Conservation (phyloP, 2,888 invertebrate species). For the Pycnomerus fuliginosus region DNA sequence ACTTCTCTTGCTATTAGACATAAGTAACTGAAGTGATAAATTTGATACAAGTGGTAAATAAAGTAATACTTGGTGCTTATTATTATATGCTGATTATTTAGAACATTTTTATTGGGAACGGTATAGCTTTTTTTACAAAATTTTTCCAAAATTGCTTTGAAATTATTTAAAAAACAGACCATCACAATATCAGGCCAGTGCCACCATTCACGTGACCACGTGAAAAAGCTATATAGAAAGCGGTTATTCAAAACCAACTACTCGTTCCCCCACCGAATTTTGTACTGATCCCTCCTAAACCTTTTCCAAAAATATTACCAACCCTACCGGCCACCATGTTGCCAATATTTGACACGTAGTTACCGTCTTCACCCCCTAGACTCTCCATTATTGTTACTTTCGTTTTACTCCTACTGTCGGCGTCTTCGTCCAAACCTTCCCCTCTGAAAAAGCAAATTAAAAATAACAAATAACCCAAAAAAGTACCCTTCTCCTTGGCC, state of each 20-base stretch:
- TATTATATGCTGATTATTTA: constrained; percentile 9
- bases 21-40: too few relatives aligned
- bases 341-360: constrained; percentile 74
- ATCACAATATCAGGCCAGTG: constrained; percentile 34
- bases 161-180: constrained; percentile 32
- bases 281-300: constrained; percentile 86
- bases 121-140: constrained; percentile 39
- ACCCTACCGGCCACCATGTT: constrained; percentile 85
- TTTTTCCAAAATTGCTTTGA: constrained; percentile 36
- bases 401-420: constrained; percentile 59
- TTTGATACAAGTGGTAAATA: neutral
- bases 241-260: constrained; percentile 72
- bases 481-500: constrained; percentile 72
- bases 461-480: constrained; percentile 1
- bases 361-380: constrained; percentile 70
- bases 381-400: constrained; percentile 63
- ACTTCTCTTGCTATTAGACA: too few relatives aligned
- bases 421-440: constrained; percentile 59
- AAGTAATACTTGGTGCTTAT: constrained; percentile 8
- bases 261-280: constrained; percentile 83
- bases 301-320: constrained; percentile 87
- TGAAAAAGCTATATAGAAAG: constrained; percentile 37
- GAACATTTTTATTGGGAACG: constrained; percentile 21
- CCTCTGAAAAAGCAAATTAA: constrained; percentile 31
- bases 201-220: constrained; percentile 32